A percentile compares a stretch with the other conserved stretches of the same genome.
These are phyloP conservation scores for Pungitius pungitius DNA, from an alignment of 2,113 vertebrate species.

Conservation along the genomic window DNA sequence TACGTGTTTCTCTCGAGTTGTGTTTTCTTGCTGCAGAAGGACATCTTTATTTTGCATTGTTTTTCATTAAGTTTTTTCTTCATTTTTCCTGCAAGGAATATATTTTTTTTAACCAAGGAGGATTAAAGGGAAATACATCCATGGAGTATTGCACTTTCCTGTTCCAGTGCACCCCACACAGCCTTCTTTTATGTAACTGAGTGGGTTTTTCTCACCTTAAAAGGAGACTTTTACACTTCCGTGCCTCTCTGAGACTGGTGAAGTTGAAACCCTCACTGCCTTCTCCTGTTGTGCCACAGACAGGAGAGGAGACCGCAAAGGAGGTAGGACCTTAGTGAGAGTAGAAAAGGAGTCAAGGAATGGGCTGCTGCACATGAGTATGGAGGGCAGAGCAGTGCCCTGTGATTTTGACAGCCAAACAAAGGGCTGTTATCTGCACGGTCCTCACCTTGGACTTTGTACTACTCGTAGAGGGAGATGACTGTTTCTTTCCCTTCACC, in stretches of 20 bases:
- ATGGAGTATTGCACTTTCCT: constrained; percentile 55
- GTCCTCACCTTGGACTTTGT: constrained; percentile 60
- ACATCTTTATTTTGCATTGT: constrained; percentile 23
- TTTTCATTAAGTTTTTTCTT: not conserved
- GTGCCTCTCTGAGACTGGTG: constrained; percentile 58
- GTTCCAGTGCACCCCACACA: constrained; percentile 63
- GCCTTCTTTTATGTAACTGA: constrained; percentile 72
- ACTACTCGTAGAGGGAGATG: constrained; percentile 46
- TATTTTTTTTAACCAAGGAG: constrained; percentile 41
- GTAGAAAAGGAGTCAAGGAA: constrained; percentile 33
- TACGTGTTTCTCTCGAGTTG: constrained; percentile 27
- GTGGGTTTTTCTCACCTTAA: constrained; percentile 82
- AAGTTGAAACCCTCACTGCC: constrained; percentile 61
- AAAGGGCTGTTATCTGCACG: constrained; percentile 61
- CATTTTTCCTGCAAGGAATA: constrained; percentile 18
- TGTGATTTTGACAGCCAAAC: constrained; percentile 55
- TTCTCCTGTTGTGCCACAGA: constrained; percentile 72
- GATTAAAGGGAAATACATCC: constrained; percentile 55
- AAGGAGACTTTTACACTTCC: constrained; percentile 80
- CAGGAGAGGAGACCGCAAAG: constrained; percentile 30
- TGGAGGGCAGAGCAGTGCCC: constrained; percentile 45
- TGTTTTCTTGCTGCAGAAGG: constrained; percentile 12
- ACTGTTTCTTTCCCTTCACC: constrained; percentile 43
- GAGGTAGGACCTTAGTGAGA: constrained; percentile 50
- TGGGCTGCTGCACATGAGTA: constrained; percentile 40